Percentiles rank a stretch among this genome's conserved stretches.
Evolutionary conservation across 2,797 vertebrate species (phyloP).

Genomic region (Jordanella pulchra): DNA sequence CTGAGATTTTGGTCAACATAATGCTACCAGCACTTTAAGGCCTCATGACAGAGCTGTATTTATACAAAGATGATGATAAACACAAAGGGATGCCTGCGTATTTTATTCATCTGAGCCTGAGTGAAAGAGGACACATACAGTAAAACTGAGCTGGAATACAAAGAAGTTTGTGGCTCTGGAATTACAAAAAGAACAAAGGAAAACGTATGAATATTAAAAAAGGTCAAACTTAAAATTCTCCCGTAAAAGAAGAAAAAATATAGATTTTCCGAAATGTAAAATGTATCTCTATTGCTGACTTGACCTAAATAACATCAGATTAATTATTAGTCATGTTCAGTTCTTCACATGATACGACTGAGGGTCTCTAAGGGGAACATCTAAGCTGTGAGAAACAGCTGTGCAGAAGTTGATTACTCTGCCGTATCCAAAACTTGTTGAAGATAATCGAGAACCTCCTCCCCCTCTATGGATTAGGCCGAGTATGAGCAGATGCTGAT

Average conservation of each 20-base stretch:
- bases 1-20: not conserved
- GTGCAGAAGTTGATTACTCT: constrained; percentile 47
- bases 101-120: not conserved
- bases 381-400: constrained; percentile 55
- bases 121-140: not conserved
- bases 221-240: not conserved
- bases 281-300: not conserved
- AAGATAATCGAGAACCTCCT: constrained; percentile 43
- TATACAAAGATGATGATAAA: not conserved
- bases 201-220: not conserved
- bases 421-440: constrained; percentile 56
- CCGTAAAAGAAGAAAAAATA: not conserved
- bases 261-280: not conserved
- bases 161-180: not conserved
- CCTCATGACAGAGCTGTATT: not conserved
- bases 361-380: constrained; percentile 31
- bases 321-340: constrained; percentile 28
- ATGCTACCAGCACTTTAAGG: not conserved
- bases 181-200: too few species aligned
- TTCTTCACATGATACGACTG: constrained; percentile 23
- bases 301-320: not conserved
- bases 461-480: constrained; percentile 27
- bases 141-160: not conserved
- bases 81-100: not conserved
- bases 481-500: constrained; percentile 45